phyloP scores from a whole-genome alignment of 2,888 invertebrate species.

The Gastrophysa polygoni region DNA sequence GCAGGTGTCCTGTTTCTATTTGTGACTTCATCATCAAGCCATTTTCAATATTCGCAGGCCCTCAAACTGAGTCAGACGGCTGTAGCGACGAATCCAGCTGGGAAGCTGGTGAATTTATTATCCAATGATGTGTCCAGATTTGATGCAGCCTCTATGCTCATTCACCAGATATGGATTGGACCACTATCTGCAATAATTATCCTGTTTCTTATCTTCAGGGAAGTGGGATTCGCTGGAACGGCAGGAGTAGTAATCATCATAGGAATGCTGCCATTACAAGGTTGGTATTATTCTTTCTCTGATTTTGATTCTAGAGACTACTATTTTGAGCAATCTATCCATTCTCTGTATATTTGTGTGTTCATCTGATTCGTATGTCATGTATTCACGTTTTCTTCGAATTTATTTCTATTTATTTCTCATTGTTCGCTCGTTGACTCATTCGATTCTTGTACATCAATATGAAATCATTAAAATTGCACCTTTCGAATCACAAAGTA shows the following conservation, averaged over 20 bases:
- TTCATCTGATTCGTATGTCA: too few species aligned
- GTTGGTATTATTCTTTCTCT: constrained; percentile 54
- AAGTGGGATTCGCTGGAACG: constrained; percentile 73
- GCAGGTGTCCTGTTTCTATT: too few species aligned
- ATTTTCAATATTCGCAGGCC: constrained; percentile 52
- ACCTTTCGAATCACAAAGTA: too few species aligned
- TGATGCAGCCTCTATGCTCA: constrained; percentile 76
- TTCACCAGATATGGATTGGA: constrained; percentile 82
- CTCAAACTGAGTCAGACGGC: constrained; percentile 21
- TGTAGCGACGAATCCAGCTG: constrained; percentile 75
- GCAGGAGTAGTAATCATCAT: constrained; percentile 80
- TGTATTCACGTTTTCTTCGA: too few species aligned
- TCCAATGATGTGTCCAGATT: constrained; percentile 24
- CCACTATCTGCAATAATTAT: constrained; percentile 68
- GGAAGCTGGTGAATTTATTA: constrained; percentile 49
- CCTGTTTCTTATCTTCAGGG: constrained; percentile 76
- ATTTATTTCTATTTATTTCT: too few species aligned
- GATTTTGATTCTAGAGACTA: too few species aligned
- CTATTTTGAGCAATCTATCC: too few species aligned
- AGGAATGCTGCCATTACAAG: constrained; percentile 82
- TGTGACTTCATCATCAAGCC: too few species aligned
- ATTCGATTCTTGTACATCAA: too few species aligned
- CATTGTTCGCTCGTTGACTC: too few species aligned
- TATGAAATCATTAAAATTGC: too few species aligned
- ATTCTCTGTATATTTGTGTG: too few species aligned